Conservation (phyloP, 2,888 invertebrate genomes). For the Eupithecia insigniata region DNA sequence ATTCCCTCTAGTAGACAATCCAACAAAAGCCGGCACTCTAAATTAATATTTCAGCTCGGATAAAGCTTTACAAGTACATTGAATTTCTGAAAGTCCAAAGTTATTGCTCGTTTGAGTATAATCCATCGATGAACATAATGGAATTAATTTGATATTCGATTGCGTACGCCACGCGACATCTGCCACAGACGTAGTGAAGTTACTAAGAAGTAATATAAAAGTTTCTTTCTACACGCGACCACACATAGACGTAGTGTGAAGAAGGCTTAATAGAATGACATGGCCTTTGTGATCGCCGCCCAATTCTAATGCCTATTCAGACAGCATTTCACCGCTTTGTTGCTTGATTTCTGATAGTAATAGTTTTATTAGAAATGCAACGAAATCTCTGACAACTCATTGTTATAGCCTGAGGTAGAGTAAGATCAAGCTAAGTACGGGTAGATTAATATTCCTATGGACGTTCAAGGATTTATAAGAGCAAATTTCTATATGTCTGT, state of each 20-base stretch:
- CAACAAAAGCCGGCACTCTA: conserved; percentile 16
- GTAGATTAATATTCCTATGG: conserved; percentile 1
- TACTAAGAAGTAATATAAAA: conserved; percentile 6
- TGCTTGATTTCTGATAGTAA: conserved; percentile 83
- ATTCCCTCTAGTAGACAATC: conserved; percentile 5
- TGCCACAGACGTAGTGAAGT: conserved; percentile 52
- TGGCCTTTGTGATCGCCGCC: conserved; percentile 82
- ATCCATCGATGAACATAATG: conserved; percentile 66
- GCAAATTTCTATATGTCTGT: background rate
- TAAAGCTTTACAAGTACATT: conserved; percentile 27
- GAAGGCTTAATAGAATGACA: conserved; percentile 84
- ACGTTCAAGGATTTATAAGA: background rate
- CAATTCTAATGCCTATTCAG: conserved; percentile 84
- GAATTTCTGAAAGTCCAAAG: conserved; percentile 37
- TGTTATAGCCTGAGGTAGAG: conserved; percentile 44
- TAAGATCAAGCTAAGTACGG: conserved; percentile 18
- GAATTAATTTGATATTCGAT: conserved; percentile 80
- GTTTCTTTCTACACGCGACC: conserved; percentile 23
- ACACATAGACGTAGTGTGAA: conserved; percentile 75
- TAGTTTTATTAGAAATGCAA: conserved; percentile 82
- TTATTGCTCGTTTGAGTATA: conserved; percentile 53
- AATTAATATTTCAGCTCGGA: conserved; percentile 30
- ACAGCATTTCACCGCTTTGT: conserved; percentile 83
- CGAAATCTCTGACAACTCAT: conserved; percentile 67
- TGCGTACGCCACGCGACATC: conserved; percentile 76